Evolutionary conservation across 2,888 invertebrate genomes (phyloP), one percentile per base, ranked within the genome.

Genomic region (Temnothorax rugatulus): DNA sequence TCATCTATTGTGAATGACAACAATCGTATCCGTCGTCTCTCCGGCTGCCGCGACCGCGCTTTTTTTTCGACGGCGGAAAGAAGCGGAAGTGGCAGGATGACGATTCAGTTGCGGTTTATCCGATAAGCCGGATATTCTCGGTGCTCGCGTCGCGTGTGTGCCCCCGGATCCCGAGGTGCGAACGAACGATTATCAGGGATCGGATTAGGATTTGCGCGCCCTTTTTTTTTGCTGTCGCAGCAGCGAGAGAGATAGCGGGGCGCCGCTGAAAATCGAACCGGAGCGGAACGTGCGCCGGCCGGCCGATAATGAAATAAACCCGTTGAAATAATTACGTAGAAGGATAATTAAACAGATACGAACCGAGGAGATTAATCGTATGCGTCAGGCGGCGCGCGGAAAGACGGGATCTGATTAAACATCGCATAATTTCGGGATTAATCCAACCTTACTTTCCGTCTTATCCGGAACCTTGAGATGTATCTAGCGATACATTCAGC

Each of bases 361-460:
- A 69, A 57, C 2, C 34, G 47, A 13, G 52, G 13, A 81, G 73
- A 81, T 71, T 59, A 71, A 79, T 81, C 73, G 59, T 5, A 18
- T 18, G 54, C 54, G 50, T 34, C 18, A 18, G 15, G 9, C 7
- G 15, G 34, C 8, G n/a, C 29, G n/a, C 41, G 54, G n/a, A 13
- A 29, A 29, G 52, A 52, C 50, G n/a, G 38, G 34, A 8, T 13
- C 59, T 73, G 71, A 71, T 69, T 79, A 59, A 79, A 73, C n/a
- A n/a, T 59, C 57, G 79, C 73, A 79, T 81, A 81, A 81, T 81
- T 81, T 47, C n/a, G 21, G n/a, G 34, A 81, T 81, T 81, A 81
- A 59, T 59, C 59, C 71, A 13, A 7, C 50, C 29, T 76, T 38
- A 66, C 44, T 44, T 71, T 21, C n/a, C 47, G 47, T 34, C 57